Evolutionary conservation across 2,113 vertebrate genomes (phyloP).

Genomic region (Heteronetta atricapilla): DNA sequence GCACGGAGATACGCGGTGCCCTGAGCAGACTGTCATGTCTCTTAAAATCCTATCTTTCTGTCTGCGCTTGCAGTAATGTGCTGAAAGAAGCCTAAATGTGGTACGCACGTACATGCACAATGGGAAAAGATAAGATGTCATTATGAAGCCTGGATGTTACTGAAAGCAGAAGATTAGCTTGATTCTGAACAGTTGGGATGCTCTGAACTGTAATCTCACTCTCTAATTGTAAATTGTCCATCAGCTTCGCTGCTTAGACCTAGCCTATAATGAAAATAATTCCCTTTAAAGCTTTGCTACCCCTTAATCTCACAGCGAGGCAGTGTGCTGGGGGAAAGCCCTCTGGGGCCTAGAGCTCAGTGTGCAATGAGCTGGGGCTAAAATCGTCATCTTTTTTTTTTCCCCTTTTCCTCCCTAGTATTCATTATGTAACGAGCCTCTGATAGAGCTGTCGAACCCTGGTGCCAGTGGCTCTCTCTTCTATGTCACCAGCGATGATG

Average conservation of each 20-base stretch:
- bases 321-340: not conserved
- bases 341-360: not conserved
- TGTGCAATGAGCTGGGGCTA: not conserved
- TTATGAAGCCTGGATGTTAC: not conserved
- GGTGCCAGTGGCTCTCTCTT: slow-evolving; percentile 97
- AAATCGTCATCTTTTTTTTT: not conserved
- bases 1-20: not conserved
- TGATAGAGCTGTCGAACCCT: slow-evolving; percentile 96
- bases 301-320: not conserved
- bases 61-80: not conserved
- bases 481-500: slow-evolving; percentile 96
- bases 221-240: slow-evolving; percentile 1
- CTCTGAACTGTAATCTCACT: not conserved
- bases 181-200: slow-evolving; percentile 13
- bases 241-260: slow-evolving; percentile 1
- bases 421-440: slow-evolving; percentile 93
- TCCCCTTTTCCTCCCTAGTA: slow-evolving; percentile 78
- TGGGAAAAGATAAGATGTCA: not conserved
- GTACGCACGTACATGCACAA: not conserved
- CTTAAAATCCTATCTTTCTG: not conserved
- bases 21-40: not conserved
- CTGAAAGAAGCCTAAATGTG: not conserved
- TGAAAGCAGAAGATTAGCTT: slow-evolving; percentile 18
- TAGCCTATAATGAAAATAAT: not conserved
- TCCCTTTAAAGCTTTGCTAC: not conserved